Evolutionary conservation across 2,797 vertebrate species (phyloP).

Genomic region (Pseudochaenichthys georgianus): DNA sequence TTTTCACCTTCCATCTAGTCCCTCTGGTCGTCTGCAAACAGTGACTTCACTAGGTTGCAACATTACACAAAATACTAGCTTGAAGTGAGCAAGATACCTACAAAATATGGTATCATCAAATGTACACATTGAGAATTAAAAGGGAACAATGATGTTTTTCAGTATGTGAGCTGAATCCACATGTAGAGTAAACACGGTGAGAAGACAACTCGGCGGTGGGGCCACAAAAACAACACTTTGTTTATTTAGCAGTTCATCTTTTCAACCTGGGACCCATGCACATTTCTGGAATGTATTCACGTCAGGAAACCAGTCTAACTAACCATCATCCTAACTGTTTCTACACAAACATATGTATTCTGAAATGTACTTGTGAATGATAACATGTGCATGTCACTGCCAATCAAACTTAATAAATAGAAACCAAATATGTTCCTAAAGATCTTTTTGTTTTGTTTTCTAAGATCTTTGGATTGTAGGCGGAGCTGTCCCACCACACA

Average conservation of each 20-base stretch:
- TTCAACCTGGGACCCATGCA: neutral
- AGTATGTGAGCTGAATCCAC: conserved; percentile 21
- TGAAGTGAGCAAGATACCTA: too few species aligned
- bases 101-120: neutral
- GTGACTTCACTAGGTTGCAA: neutral
- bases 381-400: neutral
- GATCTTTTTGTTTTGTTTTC: conserved; percentile 16
- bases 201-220: conserved; percentile 27
- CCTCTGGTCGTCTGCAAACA: neutral
- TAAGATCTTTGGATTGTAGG: conserved; percentile 3
- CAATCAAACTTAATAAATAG: neutral
- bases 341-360: neutral
- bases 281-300: conserved; percentile 17
- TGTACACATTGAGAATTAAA: neutral
- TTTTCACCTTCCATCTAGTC: conserved; percentile 8
- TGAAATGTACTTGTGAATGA: neutral
- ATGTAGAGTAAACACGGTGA: conserved; percentile 33
- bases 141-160: conserved; percentile 14
- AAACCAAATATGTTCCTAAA: conserved; percentile 1
- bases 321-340: too few species aligned
- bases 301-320: neutral
- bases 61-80: neutral
- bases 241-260: conserved; percentile 31
- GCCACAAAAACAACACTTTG: conserved; percentile 27
- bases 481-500: neutral